Evolutionary conservation across 2,113 vertebrate genomes (phyloP), one percentile per base, ranked within the genome.

Genomic region (Hirundichthys speculiger): DNA sequence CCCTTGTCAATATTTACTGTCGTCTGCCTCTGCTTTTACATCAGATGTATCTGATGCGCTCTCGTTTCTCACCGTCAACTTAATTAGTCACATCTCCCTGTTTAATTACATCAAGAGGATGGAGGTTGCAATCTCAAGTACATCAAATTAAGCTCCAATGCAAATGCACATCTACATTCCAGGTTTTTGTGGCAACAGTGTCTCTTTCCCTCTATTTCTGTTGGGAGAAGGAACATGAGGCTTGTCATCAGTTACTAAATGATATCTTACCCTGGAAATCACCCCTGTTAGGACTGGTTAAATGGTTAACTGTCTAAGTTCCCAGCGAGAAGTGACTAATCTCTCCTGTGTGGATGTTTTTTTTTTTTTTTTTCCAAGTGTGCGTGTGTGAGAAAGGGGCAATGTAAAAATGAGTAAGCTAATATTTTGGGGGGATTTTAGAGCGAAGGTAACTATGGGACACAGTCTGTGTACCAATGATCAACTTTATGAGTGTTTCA

Each of bases 41-140:
- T 82, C 70, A 61, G 65, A 69, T 41, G 85, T 74, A 68, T 79
- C 79, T 75, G 65, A 81, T 22, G 18, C 15, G 60, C 62, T 84
- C 82, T 76, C 61, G 56, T 80, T 88, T 88, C 85, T 90, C 84
- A 69, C 86, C 76, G 76, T 91, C 88, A 85, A 84, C 91, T 88
- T 91, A 93, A 93, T 93, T 92, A 92, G 91, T 90, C 89, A 86
- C 91, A 90, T 92, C 90, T 91, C 87, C 89, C 69, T 55, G 82
- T 87, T 90, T 93, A 92, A 93, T 93, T 92, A 90, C 85, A 89
- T 90, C 87, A 90, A 92, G 89, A 91, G 91, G 88, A 92, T 87
- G 90, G 90, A 92, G 92, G 88, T 91, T 85, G 81, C 85, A 90
- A 89, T 92, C 92, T 93, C 83, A 93, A 93, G 91, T 92, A 91